Percentiles rank a stretch among this genome's conserved stretches.
phyloP scores from a whole-genome alignment of 2,797 vertebrate species.

The Alca torda region DNA sequence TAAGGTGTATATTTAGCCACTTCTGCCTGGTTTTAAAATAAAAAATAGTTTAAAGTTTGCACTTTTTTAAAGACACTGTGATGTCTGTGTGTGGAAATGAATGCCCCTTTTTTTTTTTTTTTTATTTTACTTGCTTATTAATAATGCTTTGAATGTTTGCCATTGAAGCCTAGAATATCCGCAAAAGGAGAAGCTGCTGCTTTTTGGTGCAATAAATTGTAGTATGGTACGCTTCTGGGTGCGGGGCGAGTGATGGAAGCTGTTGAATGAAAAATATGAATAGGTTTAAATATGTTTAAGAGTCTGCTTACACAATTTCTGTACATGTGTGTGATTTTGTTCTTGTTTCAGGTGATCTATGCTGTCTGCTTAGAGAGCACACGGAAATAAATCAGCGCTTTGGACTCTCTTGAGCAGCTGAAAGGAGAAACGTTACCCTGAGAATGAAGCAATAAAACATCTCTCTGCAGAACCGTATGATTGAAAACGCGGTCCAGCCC shows the following conservation, averaged over 20 bases:
- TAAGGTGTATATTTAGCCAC: constrained; percentile 28
- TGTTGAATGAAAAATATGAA: not conserved
- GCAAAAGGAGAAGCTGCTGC: not conserved
- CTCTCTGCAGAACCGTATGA: constrained; percentile 36
- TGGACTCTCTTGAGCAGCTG: not conserved
- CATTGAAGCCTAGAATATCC: not conserved
- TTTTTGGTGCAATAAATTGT: not conserved
- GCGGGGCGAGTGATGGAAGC: fast-evolving
- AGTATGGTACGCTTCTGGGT: not conserved
- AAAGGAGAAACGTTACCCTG: not conserved
- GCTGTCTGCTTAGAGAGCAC: not conserved
- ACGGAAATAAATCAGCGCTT: not conserved
- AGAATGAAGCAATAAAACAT: constrained; percentile 67
- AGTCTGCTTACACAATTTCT: not conserved
- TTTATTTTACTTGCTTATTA: constrained; percentile 10
- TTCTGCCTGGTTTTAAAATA: constrained; percentile 36
- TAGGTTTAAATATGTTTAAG: not conserved
- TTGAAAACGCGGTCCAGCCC: constrained; percentile 16
- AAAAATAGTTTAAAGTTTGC: not conserved
- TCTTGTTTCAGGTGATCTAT: constrained; percentile 70
- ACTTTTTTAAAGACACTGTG: not conserved
- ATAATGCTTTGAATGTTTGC: not conserved
- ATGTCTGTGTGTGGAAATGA: not conserved
- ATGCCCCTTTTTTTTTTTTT: not conserved
- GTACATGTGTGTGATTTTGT: constrained; percentile 16